These are phyloP conservation scores for Pipistrellus pipistrellus DNA, from an alignment of 2,797 vertebrate species.

Conservation along the genomic window DNA sequence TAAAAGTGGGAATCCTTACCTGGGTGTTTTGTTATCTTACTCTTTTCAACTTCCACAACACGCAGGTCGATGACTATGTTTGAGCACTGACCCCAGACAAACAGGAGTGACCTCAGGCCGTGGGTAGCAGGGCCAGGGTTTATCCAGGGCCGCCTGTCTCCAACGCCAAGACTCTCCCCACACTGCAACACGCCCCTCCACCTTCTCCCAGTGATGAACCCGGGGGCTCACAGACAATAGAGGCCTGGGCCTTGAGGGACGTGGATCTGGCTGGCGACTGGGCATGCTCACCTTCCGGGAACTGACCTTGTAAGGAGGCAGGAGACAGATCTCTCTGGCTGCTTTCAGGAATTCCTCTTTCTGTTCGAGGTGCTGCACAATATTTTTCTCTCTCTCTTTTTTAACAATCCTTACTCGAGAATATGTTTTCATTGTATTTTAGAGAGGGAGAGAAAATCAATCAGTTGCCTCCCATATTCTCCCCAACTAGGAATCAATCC, in stretches of 20 bases:
- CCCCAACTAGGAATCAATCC: background rate
- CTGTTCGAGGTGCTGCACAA: background rate
- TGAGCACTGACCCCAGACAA: background rate
- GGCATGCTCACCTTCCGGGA: background rate
- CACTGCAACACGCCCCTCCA: background rate
- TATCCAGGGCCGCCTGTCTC: background rate
- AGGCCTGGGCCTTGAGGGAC: background rate
- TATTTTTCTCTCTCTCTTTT: background rate
- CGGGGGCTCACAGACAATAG: background rate
- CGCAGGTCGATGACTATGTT: rapidly evolving
- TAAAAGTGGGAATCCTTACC: background rate
- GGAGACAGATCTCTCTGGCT: background rate
- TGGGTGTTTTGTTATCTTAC: background rate
- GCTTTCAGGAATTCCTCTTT: background rate
- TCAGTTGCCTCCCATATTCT: background rate
- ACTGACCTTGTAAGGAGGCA: no score
- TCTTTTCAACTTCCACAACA: background rate
- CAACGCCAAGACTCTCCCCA: background rate
- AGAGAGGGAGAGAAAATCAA: background rate
- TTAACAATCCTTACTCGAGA: background rate
- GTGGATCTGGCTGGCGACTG: background rate
- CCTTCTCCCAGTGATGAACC: background rate
- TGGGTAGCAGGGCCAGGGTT: background rate
- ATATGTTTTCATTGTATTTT: background rate
- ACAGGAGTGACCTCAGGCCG: background rate